Evolutionary conservation across 1,140 invertebrate species (phyloP).

Genomic region (Drosophila kurseongensis): DNA sequence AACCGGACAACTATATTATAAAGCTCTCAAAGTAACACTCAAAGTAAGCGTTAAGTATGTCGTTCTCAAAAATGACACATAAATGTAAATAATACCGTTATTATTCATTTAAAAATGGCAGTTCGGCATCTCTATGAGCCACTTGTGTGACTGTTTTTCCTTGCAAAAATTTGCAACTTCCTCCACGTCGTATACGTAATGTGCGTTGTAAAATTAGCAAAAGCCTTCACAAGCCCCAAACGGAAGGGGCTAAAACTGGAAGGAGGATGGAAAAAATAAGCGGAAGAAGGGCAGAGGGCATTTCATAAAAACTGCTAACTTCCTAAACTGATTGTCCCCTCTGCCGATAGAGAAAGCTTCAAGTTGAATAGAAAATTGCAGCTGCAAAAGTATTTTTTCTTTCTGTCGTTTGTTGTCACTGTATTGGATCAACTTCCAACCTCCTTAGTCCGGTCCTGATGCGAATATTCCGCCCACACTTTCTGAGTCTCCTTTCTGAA

Average conservation of each 20-base stretch:
- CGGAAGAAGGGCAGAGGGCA: conserved; percentile 4
- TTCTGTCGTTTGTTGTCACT: conserved; percentile 27
- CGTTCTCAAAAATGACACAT: too few relatives aligned
- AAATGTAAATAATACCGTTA: too few relatives aligned
- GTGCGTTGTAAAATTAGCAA: conserved; percentile 47
- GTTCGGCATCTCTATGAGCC: background rate
- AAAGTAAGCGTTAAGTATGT: too few relatives aligned
- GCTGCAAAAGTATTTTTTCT: conserved; percentile 26
- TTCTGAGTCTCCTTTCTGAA: conserved; percentile 14
- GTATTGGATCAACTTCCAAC: conserved; percentile 38
- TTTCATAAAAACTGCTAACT: conserved; percentile 40
- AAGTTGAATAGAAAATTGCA: conserved; percentile 68
- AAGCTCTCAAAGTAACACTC: too few relatives aligned
- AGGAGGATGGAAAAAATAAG: conserved; percentile 1
- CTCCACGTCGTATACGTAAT: conserved; percentile 57
- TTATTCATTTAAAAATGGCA: background rate
- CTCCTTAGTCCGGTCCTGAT: conserved; percentile 11
- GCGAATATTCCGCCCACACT: conserved; percentile 32
- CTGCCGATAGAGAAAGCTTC: conserved; percentile 28
- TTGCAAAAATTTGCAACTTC: background rate
- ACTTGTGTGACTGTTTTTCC: background rate
- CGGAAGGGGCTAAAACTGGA: conserved; percentile 6
- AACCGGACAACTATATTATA: too few relatives aligned
- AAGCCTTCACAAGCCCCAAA: conserved; percentile 15
- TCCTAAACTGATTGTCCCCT: conserved; percentile 31